A percentile compares a stretch with the other conserved stretches of the same genome.
Evolutionary conservation across 2,888 invertebrate genomes (phyloP).

Genomic region (Plagodis pulveraria): DNA sequence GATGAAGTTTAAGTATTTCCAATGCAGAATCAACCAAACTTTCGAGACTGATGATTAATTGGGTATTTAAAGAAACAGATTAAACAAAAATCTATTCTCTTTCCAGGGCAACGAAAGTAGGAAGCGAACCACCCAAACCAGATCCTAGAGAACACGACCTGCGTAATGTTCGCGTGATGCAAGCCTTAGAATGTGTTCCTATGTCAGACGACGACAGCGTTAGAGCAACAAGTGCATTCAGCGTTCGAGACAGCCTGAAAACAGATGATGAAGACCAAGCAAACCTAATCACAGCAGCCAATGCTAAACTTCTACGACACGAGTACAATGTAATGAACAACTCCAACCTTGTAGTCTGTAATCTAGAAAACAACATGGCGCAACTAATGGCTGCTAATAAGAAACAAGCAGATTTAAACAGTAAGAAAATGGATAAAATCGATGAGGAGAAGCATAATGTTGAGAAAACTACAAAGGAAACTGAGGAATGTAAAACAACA

Average conservation of each 20-base stretch:
- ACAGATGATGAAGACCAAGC: constrained; percentile 81
- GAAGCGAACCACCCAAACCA: constrained; percentile 55
- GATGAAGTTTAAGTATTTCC: no score
- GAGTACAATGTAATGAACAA: constrained; percentile 80
- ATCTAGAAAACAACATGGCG: constrained; percentile 80
- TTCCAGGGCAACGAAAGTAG: constrained; percentile 56
- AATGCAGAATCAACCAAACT: no score
- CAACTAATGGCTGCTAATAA: constrained; percentile 71
- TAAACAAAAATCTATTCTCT: background rate
- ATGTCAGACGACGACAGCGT: constrained; percentile 82
- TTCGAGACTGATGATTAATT: background rate
- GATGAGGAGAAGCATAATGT: constrained; percentile 68
- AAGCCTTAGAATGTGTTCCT: constrained; percentile 74
- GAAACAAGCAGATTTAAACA: constrained; percentile 58
- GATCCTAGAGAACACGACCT: constrained; percentile 72
- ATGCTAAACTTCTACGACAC: constrained; percentile 75
- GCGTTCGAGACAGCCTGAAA: constrained; percentile 78
- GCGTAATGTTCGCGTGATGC: constrained; percentile 67
- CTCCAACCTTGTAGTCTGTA: constrained; percentile 78
- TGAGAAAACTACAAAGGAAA: constrained; percentile 43
- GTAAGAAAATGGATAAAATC: constrained; percentile 77
- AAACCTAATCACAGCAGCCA: constrained; percentile 74
- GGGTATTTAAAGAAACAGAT: background rate
- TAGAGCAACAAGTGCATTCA: constrained; percentile 78
- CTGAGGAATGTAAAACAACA: constrained; percentile 39